Base-by-base conservation (phyloP, 2,888 invertebrate genomes). In the Gisinianus flammeolus region DNA sequence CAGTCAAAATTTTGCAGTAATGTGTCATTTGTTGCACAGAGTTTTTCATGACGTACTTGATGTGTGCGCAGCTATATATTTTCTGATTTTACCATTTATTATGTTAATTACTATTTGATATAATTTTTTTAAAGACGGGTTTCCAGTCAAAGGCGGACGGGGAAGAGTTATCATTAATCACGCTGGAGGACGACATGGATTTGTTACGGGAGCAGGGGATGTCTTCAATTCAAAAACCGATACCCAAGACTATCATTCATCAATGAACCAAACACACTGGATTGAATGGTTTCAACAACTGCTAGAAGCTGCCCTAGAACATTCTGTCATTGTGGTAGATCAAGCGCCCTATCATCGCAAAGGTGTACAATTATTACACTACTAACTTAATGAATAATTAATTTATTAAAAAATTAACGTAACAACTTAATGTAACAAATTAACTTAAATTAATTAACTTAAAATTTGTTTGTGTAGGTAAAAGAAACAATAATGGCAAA, bases 161-260 rank as follows among this genome's bases (percentile, higher is more conserved):
- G 28, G 77, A 19, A 30, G 77, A 24, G 33, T 78, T 4, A 72
- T 78, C 3, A 66, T 78, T 16, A 78, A 78, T 26, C 73, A 73
- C 35, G 56, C 72, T 35, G 68, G 72, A 0, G 68, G 67, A 56
- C n/a, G 22, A 28, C 28, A 68, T 66, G 78, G 73, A 31, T 78
- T 78, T 68, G n/a, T 73, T 19, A 10, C 28, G 4, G 78, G 78
- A 30, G 74, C 22, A 1, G 74, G 22, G 2, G 78, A 78, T 62
- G 24, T 73, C 30, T 78, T 73, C 28, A 73, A 73, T 10, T 69
- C 35, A 5, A 74, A 69, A 52, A 78, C 64, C 24, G 64, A 70
- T 28, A 35, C 58, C 2, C 31, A 64, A 10, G 74, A 78, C 19
- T 78, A 74, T 52, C 78, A 78, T 26, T 12, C 10, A 16, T 26